These are phyloP conservation scores for Druon quercuslanigerum DNA, from an alignment of 1,140 invertebrate species.

Conservation along the genomic window DNA sequence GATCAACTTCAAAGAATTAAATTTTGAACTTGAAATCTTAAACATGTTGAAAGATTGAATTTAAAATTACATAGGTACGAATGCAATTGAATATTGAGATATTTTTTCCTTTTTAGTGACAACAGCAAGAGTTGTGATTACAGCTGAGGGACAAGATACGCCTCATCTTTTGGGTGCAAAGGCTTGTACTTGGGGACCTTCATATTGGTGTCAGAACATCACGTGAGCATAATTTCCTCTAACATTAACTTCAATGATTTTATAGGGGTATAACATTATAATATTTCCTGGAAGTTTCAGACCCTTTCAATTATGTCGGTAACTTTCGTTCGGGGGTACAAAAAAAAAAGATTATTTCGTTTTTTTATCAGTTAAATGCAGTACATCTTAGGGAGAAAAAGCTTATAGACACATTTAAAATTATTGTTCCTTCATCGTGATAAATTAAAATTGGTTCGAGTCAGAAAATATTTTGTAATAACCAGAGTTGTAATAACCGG, in stretches of 20 bases:
- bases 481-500: slow-evolving; percentile 4
- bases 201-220: slow-evolving; percentile 88
- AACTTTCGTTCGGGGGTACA: too few relatives aligned
- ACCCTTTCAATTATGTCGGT: too few relatives aligned
- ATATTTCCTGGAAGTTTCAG: too few relatives aligned
- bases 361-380: too few relatives aligned
- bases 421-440: not conserved
- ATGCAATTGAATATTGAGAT: not conserved
- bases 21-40: slow-evolving; percentile 1
- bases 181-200: slow-evolving; percentile 87
- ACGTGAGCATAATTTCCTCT: slow-evolving; percentile 76
- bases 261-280: too few relatives aligned
- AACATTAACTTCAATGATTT: too few relatives aligned
- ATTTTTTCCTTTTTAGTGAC: slow-evolving; percentile 54
- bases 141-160: slow-evolving; percentile 42
- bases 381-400: too few relatives aligned
- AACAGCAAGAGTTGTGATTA: slow-evolving; percentile 58
- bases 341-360: not conserved
- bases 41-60: not conserved
- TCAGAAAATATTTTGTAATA: slow-evolving; percentile 17
- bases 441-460: slow-evolving; percentile 13
- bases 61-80: not conserved
- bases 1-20: not conserved
- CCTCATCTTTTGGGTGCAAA: slow-evolving; percentile 77
- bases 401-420: not conserved